Base-by-base conservation (phyloP, 2,797 vertebrate species). In the Haliaeetus albicilla region DNA sequence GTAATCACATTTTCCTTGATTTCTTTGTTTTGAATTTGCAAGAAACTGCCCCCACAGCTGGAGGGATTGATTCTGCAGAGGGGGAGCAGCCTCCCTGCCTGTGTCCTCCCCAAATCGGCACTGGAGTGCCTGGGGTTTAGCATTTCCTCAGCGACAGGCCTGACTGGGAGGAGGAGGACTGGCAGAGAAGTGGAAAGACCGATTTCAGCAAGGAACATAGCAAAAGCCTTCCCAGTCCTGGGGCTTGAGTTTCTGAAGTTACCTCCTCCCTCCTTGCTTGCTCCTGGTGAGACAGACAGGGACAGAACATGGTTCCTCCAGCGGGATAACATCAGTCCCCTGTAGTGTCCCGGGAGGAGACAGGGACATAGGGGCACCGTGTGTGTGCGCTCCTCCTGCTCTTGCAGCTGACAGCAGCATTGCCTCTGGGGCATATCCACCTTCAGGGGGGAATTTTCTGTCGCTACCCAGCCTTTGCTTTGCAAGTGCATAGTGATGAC, bases 81-180 rank as follows among this genome's bases (percentile, higher is more conserved):
- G 10, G 19, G 49, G 20, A 70, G 64, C 87, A 61, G 20, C 48
- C 27, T 83, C 56, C 24, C n/a, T 37, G 54, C 23, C 48, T 5
- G 1, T 63, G 76, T 43, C 61, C n/a, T 75, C 14, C 67, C 76
- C 44, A 80, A 0, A 44, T 13, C 0, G 0, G 0, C 22, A 3
- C 51, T 74, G 57, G n/a, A 2, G 7, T 28, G 87, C 56, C 79
- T 63, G 64, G 35, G 57, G 43, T 67, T 90, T 27, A 39, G 48
- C 69, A 43, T 37, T 87, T 81, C 70, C 90, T 78, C 84, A 30
- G 54, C 1, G 4, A 89, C 78, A n/a, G 74, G 54, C 51, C 78
- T 92, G 84, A 64, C 78, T 79, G 71, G 41, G 60, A 93, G 84
- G 37, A 87, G 78, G 70, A 87, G 49, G 49, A 49, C 53, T 37